These are phyloP conservation scores for Campylomormyrus numenius DNA, from an alignment of 2,113 vertebrate genomes.

Conservation along the genomic window DNA sequence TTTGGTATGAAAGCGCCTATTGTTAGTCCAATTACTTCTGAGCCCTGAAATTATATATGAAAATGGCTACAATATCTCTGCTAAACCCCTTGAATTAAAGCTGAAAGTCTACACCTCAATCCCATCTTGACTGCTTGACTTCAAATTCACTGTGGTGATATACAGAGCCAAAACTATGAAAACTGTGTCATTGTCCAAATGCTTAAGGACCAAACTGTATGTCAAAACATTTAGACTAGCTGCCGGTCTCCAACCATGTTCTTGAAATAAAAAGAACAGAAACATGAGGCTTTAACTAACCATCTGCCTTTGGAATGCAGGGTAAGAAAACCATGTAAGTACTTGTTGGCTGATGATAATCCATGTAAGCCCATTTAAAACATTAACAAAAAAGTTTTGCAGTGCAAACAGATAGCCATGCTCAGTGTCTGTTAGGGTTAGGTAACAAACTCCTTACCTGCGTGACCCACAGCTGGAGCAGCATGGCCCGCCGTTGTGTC, in stretches of 20 bases:
- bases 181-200: background rate
- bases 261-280: background rate
- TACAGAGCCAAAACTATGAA: background rate
- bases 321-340: background rate
- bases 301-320: background rate
- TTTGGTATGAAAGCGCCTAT: background rate
- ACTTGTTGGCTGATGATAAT: background rate
- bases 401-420: background rate
- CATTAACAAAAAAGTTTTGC: background rate
- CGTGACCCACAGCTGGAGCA: constrained; percentile 76
- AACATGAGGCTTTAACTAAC: background rate
- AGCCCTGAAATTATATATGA: background rate
- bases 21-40: background rate
- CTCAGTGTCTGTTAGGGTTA: background rate
- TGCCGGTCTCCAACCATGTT: background rate
- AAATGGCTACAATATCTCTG: background rate
- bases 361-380: background rate
- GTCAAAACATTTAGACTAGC: background rate
- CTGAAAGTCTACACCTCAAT: background rate
- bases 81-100: background rate
- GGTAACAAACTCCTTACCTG: constrained; percentile 49
- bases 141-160: background rate
- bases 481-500: constrained; percentile 60
- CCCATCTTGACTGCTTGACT: background rate
- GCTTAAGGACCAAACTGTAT: background rate